Evolutionary conservation across 2,113 vertebrate genomes (phyloP), one percentile per base, ranked within the genome.

Genomic region (Lucifuga dentata): DNA sequence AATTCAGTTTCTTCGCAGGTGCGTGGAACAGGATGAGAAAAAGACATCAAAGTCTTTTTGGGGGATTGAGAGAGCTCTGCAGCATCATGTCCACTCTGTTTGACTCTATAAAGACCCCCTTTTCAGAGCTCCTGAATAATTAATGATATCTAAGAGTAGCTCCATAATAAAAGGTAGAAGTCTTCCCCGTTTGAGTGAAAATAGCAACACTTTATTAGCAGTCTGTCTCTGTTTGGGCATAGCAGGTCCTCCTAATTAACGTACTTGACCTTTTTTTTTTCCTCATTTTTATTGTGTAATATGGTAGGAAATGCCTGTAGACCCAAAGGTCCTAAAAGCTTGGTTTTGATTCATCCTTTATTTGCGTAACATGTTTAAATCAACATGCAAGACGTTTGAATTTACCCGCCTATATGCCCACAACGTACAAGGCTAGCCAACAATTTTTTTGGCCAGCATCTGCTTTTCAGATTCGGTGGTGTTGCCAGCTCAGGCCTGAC

Each of bases 41-140:
- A 69, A 73, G n/a, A 64, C 66, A 69, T 81, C 44, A 74, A 67
- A 78, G 78, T 45, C 11, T 81, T 71, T 58, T 46, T 23, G 4
- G 41, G 38, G 67, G n/a, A 59, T 44, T 40, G 49, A 79, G 68
- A 39, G 15, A 72, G 32, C 67, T 68, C 36, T 62, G 64, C 45
- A 43, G 80, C 68, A 63, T 78, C 70, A 75, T 49, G 39, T 64
- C 50, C 23, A 12, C 52, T 44, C 43, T 57, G 75, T 84, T 82
- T 72, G 71, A 78, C 65, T 76, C 60, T 41, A 38, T 73, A 64
- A 85, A 78, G 73, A 84, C 40, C 17, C 49, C 69, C 44, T 77
- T 76, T 76, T 73, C 66, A 73, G 44, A 68, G 60, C 72, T 40
- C 12, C 24, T 90, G 68, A 83, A 88, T 91, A 82, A 88, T 88